Evolutionary conservation across 2,113 vertebrate species (phyloP), one percentile per base, ranked within the genome.

Genomic region (Dicentrarchus labrax): DNA sequence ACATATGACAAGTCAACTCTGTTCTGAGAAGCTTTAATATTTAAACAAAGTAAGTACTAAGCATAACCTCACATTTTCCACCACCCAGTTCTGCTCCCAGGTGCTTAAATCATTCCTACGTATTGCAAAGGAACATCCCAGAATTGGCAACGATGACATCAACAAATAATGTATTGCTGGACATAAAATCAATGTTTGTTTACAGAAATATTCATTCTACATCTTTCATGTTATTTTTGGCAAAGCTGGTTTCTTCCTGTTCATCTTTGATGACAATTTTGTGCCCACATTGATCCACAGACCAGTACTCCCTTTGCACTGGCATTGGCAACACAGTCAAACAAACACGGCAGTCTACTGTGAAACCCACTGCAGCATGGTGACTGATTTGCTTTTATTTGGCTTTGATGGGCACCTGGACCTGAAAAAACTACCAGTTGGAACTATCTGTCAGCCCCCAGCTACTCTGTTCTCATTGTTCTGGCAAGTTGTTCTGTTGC

Each of bases 391-490:
- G 56, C 76, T 69, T 59, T 79, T 50, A n/a, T 80, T 80, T 86
- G 83, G 83, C 70, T 73, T 76, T 62, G 60, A 24, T 48, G 81
- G 59, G 80, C 84, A 91, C 84, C 86, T 90, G 80, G 73, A 85
- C 78, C 67, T 80, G 76, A 61, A 60, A 83, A 76, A 72, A 83
- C 75, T 60, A 89, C 72, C 22, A 64, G 75, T 87, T 87, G 88
- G 86, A 91, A 89, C 80, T 85, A 92, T 91, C 90, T 86, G 67
- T 81, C 54, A n/a, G 69, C 86, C 79, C 73, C 74, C 78, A 84
- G 86, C 78, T 86, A 71, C 78, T 76, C 72, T 83, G 65, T 67
- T 89, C 82, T 78, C 73, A 81, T 86, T 82, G 85, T 87, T 78
- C 72, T 86, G 79, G 83, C 62, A 66, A 73, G 69, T 64, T 13